Conservation (phyloP, 2,113 vertebrate genomes). For the Erythrocercus mccallii region DNA sequence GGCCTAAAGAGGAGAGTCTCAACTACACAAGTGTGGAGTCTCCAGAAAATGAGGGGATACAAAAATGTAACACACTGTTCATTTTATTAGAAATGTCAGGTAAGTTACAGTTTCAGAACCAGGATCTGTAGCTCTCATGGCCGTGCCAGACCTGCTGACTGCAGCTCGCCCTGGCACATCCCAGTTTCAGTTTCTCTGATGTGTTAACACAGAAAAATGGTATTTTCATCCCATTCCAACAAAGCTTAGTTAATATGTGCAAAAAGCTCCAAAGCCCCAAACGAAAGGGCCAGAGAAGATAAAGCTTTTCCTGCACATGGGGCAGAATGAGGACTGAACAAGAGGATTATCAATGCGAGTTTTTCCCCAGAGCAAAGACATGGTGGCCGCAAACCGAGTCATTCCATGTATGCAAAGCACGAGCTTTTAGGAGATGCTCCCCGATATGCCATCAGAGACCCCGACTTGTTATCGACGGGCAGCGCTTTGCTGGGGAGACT, state of each 20-base stretch:
- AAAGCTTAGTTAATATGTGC: neutral
- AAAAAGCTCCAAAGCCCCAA: neutral
- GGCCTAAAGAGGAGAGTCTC: neutral
- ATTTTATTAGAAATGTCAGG: conserved; percentile 34
- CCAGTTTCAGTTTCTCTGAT: neutral
- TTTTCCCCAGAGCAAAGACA: neutral
- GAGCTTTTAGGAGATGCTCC: neutral
- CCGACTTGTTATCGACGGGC: rapidly evolving
- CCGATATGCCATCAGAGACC: neutral
- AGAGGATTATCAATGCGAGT: neutral
- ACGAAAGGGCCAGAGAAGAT: neutral
- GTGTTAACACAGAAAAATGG: neutral
- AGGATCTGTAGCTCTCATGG: neutral
- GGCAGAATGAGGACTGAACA: neutral
- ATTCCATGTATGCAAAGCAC: rapidly evolving
- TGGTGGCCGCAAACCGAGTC: neutral
- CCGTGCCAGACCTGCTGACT: neutral
- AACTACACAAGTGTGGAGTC: neutral
- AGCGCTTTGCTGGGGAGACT: neutral
- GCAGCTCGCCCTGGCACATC: neutral
- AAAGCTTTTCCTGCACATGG: neutral
- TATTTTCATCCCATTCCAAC: neutral
- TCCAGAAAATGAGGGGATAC: conserved; percentile 38
- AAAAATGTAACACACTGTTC: neutral
- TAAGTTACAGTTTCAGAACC: conserved; percentile 2